Percentiles rank a stretch among this genome's conserved stretches.
phyloP scores from a whole-genome alignment of 2,888 invertebrate genomes.

The Himalopsyche anomala region DNA sequence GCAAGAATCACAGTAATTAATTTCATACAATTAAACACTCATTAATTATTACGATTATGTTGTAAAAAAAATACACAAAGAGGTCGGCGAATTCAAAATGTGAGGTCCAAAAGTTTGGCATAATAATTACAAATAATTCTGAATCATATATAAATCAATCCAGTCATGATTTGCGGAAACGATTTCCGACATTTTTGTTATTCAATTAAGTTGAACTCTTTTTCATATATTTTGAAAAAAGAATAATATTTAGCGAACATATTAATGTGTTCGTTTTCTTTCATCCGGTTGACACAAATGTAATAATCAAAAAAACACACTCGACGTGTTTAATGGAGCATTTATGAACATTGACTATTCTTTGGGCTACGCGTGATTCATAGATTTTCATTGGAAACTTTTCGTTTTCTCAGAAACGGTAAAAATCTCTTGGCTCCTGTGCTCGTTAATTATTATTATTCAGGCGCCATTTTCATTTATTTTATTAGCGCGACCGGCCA shows the following conservation, averaged over 20 bases:
- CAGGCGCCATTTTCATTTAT: neutral
- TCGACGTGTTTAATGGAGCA: neutral
- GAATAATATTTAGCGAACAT: neutral
- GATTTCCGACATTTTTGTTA: too few relatives aligned
- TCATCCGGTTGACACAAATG: neutral
- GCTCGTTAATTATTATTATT: neutral
- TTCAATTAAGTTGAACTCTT: too few relatives aligned
- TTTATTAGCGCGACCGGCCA: neutral
- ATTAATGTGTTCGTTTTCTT: neutral
- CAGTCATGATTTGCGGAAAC: too few relatives aligned
- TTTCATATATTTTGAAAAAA: too few relatives aligned
- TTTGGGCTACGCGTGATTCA: neutral
- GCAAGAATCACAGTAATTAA: too few relatives aligned
- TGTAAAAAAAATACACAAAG: too few relatives aligned
- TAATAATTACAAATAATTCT: too few relatives aligned
- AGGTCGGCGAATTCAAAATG: too few relatives aligned
- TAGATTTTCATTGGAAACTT: conserved; percentile 19
- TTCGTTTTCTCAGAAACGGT: neutral
- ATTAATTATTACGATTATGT: too few relatives aligned
- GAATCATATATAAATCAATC: too few relatives aligned
- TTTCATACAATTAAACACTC: too few relatives aligned
- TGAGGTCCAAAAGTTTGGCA: too few relatives aligned
- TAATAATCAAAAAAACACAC: neutral
- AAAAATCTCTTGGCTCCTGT: neutral
- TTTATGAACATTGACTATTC: neutral